These are phyloP conservation scores for Entelurus aequoreus DNA, from an alignment of 2,113 vertebrate species.

Conservation along the genomic window DNA sequence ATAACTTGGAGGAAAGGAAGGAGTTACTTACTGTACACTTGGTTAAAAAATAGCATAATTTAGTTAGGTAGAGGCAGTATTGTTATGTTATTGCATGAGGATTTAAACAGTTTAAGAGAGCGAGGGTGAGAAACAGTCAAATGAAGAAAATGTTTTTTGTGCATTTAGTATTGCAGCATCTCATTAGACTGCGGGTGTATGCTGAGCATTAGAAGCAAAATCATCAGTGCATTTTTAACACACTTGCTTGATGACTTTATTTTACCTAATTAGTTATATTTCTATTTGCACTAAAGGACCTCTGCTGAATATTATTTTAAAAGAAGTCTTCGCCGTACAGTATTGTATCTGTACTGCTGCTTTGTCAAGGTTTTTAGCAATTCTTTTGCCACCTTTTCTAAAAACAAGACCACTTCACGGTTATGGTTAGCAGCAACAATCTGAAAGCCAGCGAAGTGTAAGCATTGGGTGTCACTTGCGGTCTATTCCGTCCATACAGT, in stretches of 20 bases:
- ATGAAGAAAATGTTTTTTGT: too few relatives aligned
- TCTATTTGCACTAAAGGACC: not conserved
- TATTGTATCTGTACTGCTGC: too few relatives aligned
- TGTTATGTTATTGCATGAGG: not conserved
- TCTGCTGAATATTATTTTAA: not conserved
- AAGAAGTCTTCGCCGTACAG: not conserved
- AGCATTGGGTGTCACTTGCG: slow-evolving; percentile 24
- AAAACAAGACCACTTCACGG: not conserved
- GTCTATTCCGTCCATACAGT: slow-evolving; percentile 19
- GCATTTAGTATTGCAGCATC: too few relatives aligned
- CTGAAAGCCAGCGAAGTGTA: not conserved
- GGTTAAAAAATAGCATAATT: not conserved
- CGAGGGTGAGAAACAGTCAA: too few relatives aligned
- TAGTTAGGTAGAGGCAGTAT: not conserved
- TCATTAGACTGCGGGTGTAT: too few relatives aligned
- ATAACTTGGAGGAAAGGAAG: not conserved
- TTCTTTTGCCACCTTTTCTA: not conserved
- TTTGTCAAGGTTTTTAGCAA: not conserved
- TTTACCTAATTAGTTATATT: not conserved
- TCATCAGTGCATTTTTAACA: not conserved
- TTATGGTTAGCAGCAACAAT: not conserved
- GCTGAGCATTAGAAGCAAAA: too few relatives aligned
- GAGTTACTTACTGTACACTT: not conserved
- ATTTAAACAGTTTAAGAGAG: too few relatives aligned
- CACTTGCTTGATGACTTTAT: not conserved